These are phyloP conservation scores for Sebastes oblongus DNA, from an alignment of 2,797 vertebrate species.

Conservation along the genomic window DNA sequence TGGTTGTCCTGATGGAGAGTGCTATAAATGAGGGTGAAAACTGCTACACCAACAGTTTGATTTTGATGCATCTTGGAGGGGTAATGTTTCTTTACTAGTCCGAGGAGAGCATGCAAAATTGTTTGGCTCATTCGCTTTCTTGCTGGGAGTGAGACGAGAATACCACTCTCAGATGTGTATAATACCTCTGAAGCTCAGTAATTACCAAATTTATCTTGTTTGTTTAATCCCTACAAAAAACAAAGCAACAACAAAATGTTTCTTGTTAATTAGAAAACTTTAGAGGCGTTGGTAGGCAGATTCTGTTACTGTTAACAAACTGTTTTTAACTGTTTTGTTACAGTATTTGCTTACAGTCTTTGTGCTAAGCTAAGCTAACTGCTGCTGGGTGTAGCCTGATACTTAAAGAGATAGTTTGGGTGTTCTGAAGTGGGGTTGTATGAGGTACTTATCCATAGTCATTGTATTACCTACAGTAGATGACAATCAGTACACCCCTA, in stretches of 20 bases:
- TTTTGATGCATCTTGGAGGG: slow-evolving; percentile 13
- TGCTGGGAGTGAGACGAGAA: background rate
- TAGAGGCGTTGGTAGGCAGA: background rate
- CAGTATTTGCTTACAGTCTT: background rate
- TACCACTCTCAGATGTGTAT: background rate
- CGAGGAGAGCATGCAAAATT: background rate
- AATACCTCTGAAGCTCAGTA: background rate
- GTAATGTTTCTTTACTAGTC: slow-evolving; percentile 12
- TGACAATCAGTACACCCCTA: too few species aligned
- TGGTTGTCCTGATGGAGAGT: slow-evolving; percentile 10
- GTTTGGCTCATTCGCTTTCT: background rate
- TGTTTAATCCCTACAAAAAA: background rate
- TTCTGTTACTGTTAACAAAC: background rate
- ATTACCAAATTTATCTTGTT: background rate
- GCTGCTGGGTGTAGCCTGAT: background rate
- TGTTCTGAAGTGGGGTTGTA: too few species aligned
- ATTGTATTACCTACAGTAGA: too few species aligned
- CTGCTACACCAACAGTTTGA: slow-evolving; percentile 8
- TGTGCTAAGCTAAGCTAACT: background rate
- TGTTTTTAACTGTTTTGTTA: too few species aligned
- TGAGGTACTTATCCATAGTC: too few species aligned
- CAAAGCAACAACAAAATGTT: background rate
- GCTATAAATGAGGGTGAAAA: slow-evolving; percentile 1
- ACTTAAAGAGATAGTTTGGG: background rate
- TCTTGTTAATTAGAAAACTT: background rate